Conservation (phyloP, 2,113 vertebrate genomes). For the Alethe castanea region DNA sequence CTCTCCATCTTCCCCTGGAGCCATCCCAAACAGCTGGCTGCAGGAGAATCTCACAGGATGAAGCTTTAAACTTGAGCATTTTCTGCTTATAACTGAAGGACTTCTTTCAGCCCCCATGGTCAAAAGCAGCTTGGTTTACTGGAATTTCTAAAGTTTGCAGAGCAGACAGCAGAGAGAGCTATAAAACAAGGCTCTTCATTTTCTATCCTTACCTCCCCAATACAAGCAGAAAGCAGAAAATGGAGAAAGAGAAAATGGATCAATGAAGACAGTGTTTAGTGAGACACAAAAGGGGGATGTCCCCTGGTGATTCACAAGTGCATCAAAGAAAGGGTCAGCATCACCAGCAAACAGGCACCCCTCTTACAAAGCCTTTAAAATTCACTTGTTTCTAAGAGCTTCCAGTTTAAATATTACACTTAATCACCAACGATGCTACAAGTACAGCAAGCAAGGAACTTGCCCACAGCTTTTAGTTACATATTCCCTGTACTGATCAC, state of each 20-base stretch:
- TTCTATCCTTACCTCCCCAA: neutral
- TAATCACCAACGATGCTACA: slow-evolving; percentile 56
- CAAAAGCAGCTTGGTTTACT: neutral
- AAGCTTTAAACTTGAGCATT: neutral
- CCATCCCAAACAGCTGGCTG: neutral
- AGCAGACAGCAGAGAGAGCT: neutral
- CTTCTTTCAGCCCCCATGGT: neutral
- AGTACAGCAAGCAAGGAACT: slow-evolving; percentile 49
- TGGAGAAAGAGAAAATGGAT: neutral
- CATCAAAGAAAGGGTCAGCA: neutral
- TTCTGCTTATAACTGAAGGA: neutral
- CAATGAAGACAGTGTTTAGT: neutral
- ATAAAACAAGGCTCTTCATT: neutral
- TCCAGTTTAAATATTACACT: slow-evolving; percentile 61
- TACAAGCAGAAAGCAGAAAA: neutral
- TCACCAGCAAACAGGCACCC: neutral
- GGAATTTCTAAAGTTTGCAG: neutral
- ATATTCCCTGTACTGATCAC: slow-evolving; percentile 51
- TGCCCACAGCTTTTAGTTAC: slow-evolving; percentile 46
- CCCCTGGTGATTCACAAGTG: neutral
- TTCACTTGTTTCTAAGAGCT: slow-evolving; percentile 23
- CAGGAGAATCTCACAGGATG: neutral
- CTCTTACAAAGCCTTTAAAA: slow-evolving; percentile 52
- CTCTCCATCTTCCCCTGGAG: neutral
- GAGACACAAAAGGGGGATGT: neutral